phyloP scores from a whole-genome alignment of 1,140 invertebrate genomes.

The Atta texana region DNA sequence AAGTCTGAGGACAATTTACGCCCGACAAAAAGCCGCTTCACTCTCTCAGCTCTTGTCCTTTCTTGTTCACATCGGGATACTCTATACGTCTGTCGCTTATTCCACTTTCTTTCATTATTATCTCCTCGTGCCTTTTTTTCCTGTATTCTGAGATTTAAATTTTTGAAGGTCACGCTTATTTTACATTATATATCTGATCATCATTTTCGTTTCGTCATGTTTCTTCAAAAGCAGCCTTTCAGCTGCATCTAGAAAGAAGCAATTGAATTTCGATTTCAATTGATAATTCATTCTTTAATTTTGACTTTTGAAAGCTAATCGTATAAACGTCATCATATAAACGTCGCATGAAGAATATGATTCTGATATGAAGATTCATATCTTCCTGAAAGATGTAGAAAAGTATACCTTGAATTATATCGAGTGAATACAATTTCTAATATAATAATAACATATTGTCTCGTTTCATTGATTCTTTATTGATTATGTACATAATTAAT shows the following conservation, averaged over 20 bases:
- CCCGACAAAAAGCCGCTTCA: background rate
- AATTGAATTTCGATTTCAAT: background rate
- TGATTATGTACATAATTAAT: conserved; percentile 1
- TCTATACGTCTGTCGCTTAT: background rate
- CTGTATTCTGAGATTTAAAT: background rate
- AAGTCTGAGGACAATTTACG: conserved; percentile 47
- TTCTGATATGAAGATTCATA: background rate
- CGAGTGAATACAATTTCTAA: conserved; percentile 18
- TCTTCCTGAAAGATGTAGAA: background rate
- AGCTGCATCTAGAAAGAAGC: background rate
- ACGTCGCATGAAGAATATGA: too few relatives aligned
- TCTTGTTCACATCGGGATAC: background rate
- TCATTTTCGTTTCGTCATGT: background rate
- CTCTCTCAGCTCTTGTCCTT: background rate
- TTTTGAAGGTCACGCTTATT: background rate
- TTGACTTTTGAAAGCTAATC: background rate
- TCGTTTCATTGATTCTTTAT: conserved; percentile 12
- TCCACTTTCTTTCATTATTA: background rate
- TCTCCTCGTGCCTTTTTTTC: background rate
- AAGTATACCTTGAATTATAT: background rate
- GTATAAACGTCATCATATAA: too few relatives aligned
- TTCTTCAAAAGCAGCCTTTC: background rate
- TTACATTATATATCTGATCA: too few relatives aligned
- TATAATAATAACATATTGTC: background rate
- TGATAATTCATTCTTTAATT: background rate